Evolutionary conservation across 2,888 invertebrate genomes (phyloP).

Genomic region (Pocota personata): DNA sequence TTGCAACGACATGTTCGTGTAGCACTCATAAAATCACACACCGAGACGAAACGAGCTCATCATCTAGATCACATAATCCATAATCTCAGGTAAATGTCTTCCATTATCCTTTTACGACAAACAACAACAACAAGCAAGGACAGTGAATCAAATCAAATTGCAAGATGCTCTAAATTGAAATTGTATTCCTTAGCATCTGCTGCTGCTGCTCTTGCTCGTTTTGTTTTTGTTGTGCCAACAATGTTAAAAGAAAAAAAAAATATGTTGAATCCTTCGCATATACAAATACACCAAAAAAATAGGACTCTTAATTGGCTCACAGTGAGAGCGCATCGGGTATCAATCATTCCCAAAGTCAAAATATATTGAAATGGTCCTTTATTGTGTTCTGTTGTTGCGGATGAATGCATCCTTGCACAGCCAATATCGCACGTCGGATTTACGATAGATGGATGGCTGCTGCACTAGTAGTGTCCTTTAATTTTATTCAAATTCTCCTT

Average conservation of each 20-base stretch:
- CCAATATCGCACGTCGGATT: constrained; percentile 68
- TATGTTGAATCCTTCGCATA: neutral
- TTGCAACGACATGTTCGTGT: constrained; percentile 58
- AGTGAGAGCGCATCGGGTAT: constrained; percentile 51
- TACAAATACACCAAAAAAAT: constrained; percentile 4
- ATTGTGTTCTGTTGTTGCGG: constrained; percentile 50
- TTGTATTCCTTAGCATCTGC: constrained; percentile 66
- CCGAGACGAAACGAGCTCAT: constrained; percentile 66
- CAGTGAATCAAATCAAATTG: constrained; percentile 59
- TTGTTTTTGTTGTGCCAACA: constrained; percentile 65
- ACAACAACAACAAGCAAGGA: constrained; percentile 18
- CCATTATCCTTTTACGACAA: constrained; percentile 58
- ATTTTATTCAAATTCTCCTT: constrained; percentile 62
- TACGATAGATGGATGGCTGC: constrained; percentile 58
- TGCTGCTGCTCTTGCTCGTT: constrained; percentile 30
- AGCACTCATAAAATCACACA: constrained; percentile 67
- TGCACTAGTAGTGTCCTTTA: constrained; percentile 47
- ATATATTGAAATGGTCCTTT: constrained; percentile 64
- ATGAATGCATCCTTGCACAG: constrained; percentile 65
- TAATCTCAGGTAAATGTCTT: constrained; percentile 68
- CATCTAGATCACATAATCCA: constrained; percentile 68
- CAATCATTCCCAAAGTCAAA: constrained; percentile 70
- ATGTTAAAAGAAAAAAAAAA: neutral
- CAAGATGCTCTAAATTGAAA: constrained; percentile 72
- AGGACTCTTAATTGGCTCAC: constrained; percentile 70